Evolutionary conservation across 2,888 invertebrate genomes (phyloP).

Genomic region (Osedax frankpressi): DNA sequence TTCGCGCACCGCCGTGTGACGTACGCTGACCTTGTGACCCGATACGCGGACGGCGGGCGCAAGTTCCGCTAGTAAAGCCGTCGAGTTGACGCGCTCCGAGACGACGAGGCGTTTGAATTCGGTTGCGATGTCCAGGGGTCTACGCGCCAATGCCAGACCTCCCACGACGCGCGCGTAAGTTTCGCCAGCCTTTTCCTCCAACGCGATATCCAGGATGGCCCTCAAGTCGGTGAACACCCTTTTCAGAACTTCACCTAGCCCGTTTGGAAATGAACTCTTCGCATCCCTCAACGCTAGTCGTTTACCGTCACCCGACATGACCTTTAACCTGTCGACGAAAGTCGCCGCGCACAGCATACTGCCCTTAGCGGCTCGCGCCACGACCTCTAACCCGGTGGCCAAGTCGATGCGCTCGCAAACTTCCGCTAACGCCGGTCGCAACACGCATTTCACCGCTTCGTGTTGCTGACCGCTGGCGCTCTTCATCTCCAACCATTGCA

Average conservation of each 20-base stretch:
- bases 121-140: constrained; percentile 7
- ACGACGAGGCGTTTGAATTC: constrained; percentile 1
- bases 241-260: constrained; percentile 16
- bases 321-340: constrained; percentile 16
- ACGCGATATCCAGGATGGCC: constrained; percentile 2
- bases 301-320: constrained; percentile 3
- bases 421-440: constrained; percentile 24
- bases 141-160: constrained; percentile 14
- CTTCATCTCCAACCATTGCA: constrained; percentile 23
- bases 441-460: constrained; percentile 25
- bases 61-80: constrained; percentile 14
- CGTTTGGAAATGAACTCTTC: constrained; percentile 22
- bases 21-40: constrained; percentile 13
- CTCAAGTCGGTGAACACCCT: constrained; percentile 17
- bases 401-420: constrained; percentile 28
- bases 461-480: constrained; percentile 20
- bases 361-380: constrained; percentile 26
- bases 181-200: constrained; percentile 9
- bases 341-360: constrained; percentile 25
- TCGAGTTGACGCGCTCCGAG: constrained; percentile 7
- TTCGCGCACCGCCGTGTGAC: constrained; percentile 19
- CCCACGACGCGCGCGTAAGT: constrained; percentile 19
- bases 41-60: constrained; percentile 15
- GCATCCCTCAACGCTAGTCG: constrained; percentile 27
- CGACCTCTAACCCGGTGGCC: constrained; percentile 27